Evolutionary conservation across 2,888 invertebrate genomes (phyloP).

Genomic region (Hedya salicella): DNA sequence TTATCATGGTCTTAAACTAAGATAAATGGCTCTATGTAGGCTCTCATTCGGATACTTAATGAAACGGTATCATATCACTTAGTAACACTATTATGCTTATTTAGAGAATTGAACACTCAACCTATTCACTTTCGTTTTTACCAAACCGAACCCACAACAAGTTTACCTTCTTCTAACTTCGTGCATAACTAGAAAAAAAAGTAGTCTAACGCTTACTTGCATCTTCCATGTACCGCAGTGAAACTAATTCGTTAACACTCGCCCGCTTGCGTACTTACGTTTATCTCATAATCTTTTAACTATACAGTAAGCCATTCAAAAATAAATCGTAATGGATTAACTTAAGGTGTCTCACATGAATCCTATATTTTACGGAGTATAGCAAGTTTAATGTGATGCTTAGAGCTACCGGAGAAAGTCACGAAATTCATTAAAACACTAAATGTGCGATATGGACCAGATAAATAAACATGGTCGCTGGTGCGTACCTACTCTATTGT

Average conservation of each 20-base stretch:
- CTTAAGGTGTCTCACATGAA: not conserved
- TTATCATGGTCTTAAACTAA: too few relatives aligned
- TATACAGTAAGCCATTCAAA: not conserved
- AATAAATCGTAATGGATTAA: not conserved
- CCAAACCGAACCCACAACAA: not conserved
- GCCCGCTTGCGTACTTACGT: constrained; percentile 16
- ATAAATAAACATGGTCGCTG: constrained; percentile 36
- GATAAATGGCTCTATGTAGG: too few relatives aligned
- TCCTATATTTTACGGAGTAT: constrained; percentile 10
- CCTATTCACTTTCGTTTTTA: constrained; percentile 10
- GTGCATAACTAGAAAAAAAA: constrained; percentile 4
- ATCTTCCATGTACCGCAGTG: constrained; percentile 17
- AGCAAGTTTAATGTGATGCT: constrained; percentile 26
- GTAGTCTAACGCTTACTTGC: constrained; percentile 37
- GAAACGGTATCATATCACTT: not conserved
- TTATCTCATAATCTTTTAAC: constrained; percentile 32
- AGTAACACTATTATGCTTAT: not conserved
- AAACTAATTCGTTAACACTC: constrained; percentile 34
- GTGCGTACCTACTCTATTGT: not conserved
- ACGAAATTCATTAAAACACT: constrained; percentile 39
- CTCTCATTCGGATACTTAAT: too few relatives aligned
- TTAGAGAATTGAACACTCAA: not conserved
- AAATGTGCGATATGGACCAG: constrained; percentile 37
- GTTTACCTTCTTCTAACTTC: not conserved
- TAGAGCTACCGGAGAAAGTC: constrained; percentile 39